phyloP scores from a whole-genome alignment of 2,888 invertebrate genomes.

The Eutolmus rufibarbis region DNA sequence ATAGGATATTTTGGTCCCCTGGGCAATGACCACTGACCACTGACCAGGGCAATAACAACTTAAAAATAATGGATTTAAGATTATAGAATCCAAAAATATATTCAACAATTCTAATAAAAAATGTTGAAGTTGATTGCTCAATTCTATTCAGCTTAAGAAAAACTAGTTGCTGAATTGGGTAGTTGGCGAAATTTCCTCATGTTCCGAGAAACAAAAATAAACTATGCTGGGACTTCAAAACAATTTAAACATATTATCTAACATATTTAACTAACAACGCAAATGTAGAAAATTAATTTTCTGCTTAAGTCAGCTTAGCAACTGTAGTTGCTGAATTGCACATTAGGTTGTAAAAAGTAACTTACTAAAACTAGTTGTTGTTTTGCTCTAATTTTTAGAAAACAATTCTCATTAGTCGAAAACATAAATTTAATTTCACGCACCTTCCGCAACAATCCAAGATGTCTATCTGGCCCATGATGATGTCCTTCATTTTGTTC shows the following conservation, averaged over 20 bases:
- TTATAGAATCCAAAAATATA: not conserved
- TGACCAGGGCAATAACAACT: not conserved
- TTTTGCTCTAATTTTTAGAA: no score
- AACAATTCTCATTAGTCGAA: not conserved
- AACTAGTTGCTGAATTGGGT: no score
- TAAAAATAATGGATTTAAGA: not conserved
- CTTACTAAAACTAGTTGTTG: no score
- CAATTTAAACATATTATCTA: no score
- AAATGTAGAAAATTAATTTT: not conserved
- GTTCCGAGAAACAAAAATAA: no score
- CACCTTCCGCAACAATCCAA: not conserved
- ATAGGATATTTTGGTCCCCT: not conserved
- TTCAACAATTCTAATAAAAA: no score
- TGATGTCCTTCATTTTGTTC: constrained; percentile 21
- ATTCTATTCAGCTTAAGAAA: not conserved
- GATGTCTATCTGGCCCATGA: not conserved
- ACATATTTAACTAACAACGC: no score
- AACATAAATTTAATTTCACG: not conserved
- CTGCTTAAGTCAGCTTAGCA: not conserved
- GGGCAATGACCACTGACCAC: no score
- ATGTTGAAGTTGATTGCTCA: not conserved
- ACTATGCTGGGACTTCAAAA: no score
- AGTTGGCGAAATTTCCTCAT: no score
- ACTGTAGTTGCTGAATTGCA: not conserved
- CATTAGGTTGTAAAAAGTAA: no score